phyloP scores from a whole-genome alignment of 2,888 invertebrate genomes.

The Atethmia centrago region DNA sequence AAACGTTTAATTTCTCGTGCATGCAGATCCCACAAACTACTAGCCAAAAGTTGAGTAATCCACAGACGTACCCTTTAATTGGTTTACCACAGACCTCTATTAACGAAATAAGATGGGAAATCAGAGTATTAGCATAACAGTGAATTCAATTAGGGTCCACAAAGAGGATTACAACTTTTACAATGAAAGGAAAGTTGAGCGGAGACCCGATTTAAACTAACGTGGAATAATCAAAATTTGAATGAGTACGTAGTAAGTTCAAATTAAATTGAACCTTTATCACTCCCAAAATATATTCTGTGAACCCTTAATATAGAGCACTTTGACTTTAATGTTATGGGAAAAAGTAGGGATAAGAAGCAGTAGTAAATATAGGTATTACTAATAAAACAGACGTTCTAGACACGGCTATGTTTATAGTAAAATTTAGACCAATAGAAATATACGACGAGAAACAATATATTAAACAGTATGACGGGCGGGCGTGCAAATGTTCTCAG shows the following conservation, averaged over 20 bases:
- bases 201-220: conserved; percentile 86
- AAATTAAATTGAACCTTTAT: conserved; percentile 81
- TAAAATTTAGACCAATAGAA: conserved; percentile 57
- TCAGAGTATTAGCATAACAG: conserved; percentile 91
- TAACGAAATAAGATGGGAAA: conserved; percentile 91
- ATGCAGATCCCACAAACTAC: conserved; percentile 83
- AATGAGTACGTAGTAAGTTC: conserved; percentile 83
- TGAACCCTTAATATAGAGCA: conserved; percentile 33
- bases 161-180: conserved; percentile 91
- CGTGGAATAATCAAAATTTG: conserved; percentile 88
- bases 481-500: conserved; percentile 79
- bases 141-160: conserved; percentile 90
- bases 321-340: conserved; percentile 25
- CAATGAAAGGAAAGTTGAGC: conserved; percentile 89
- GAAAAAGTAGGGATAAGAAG: conserved; percentile 8
- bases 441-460: conserved; percentile 73
- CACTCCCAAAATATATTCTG: conserved; percentile 44
- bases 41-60: conserved; percentile 87
- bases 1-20: conserved; percentile 80
- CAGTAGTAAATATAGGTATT: conserved; percentile 21
- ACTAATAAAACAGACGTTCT: conserved; percentile 6
- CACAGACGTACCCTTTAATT: conserved; percentile 89
- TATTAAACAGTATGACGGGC: conserved; percentile 78
- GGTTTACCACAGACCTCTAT: conserved; percentile 90
- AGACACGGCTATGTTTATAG: conserved; percentile 20